Evolutionary conservation across 2,113 vertebrate genomes (phyloP), one percentile per base, ranked within the genome.

Genomic region (Caranx ignobilis): DNA sequence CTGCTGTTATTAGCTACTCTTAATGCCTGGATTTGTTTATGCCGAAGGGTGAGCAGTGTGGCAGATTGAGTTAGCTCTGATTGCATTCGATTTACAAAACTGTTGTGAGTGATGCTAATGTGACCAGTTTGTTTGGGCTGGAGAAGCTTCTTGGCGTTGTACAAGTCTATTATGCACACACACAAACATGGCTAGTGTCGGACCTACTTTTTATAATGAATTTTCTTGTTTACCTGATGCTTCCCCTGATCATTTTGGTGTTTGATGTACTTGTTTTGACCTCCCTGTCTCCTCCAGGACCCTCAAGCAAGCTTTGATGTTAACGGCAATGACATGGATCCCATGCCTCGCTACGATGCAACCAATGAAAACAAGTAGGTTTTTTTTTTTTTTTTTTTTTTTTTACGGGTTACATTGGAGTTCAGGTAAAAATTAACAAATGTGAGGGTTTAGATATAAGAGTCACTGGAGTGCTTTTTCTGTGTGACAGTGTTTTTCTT

Each of bases 361-460:
- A 99, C 96, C 94, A 99, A 99, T 1, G 98, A 99, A 89, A 99
- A 99, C 97, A 99, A 99, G 98, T 99, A 97, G 97, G 97, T 2
- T 59, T 57, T 74, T 52, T 9, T 34, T 2, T 2, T 59, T 2
- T 59, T 57, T 74, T 52, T 9, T 34, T 2, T 2, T 59, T 57
- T 74, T 52, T 9, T 34, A 19, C 0, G 1, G 32, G 19, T 62
- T 45, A 12, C 7, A 45, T 4, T n/a, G 15, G 7, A 31, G 39
- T 77, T 62, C 8, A 37, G 11, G 41, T 62, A 37, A 56, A 59
- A 67, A 43, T 52, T 21, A 72, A 19, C 21, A 45, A 48, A 43
- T 71, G 41, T 54, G 3, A 35, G 35, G 72, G n/a, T 80, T 63
- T 69, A 41, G 47, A 61, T 60, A 21, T 64, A 45, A 31, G 3